A percentile compares a stretch with the other conserved stretches of the same genome.
phyloP scores from a whole-genome alignment of 2,113 vertebrate species.

The Rhynchomys soricoides region DNA sequence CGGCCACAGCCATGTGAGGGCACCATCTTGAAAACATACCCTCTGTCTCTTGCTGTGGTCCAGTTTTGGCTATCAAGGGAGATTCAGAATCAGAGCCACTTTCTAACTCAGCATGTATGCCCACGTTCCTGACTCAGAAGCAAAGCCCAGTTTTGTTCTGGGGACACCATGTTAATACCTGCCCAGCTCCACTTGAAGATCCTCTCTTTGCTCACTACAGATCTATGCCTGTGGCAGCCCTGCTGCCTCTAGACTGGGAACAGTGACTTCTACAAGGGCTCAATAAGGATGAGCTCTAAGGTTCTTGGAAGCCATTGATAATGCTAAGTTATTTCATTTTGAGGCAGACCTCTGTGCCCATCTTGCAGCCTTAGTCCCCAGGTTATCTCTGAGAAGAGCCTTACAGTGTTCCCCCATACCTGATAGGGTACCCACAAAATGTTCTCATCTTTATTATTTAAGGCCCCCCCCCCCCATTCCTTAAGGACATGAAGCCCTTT shows the following conservation, averaged over 20 bases:
- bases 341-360: background rate
- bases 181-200: rapidly evolving
- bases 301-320: rapidly evolving
- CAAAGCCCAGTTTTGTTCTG: background rate
- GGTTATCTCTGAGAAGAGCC: background rate
- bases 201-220: background rate
- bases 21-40: background rate
- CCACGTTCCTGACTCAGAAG: background rate
- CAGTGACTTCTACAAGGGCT: background rate
- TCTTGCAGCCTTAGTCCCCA: background rate
- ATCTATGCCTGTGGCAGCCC: background rate
- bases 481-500: background rate
- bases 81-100: background rate
- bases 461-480: background rate
- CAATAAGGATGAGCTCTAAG: background rate
- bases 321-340: background rate
- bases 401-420: no score
- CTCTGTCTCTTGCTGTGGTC: no score
- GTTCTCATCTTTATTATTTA: background rate
- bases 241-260: background rate
- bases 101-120: background rate
- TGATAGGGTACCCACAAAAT: background rate
- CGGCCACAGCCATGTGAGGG: background rate
- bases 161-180: background rate
- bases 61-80: background rate